A percentile compares a stretch with the other conserved stretches of the same genome.
phyloP scores from a whole-genome alignment of 2,888 invertebrate species.

The Thysanoteuthis rhombus region DNA sequence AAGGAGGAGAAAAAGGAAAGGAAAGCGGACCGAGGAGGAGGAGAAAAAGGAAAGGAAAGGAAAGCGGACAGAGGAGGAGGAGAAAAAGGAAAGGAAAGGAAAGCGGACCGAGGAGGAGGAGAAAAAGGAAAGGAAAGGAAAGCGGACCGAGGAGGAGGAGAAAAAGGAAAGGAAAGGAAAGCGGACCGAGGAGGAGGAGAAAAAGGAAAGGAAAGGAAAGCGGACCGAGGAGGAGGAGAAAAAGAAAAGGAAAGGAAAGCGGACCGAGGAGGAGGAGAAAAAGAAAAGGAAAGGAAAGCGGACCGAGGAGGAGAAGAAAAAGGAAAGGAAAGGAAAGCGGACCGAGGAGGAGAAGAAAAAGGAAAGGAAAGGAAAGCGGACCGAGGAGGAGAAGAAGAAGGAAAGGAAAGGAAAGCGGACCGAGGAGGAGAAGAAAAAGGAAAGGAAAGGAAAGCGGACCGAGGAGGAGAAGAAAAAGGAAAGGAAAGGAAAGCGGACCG shows the following conservation, averaged over 20 bases:
- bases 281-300: not conserved
- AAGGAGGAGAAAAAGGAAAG: not conserved
- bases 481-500: not conserved
- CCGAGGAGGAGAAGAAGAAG: not conserved
- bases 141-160: not conserved
- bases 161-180: not conserved
- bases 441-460: not conserved
- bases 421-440: not conserved
- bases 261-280: not conserved
- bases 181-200: not conserved
- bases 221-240: not conserved
- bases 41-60: not conserved
- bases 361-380: not conserved
- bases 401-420: not conserved
- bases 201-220: not conserved
- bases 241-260: not conserved
- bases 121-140: not conserved
- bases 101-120: not conserved
- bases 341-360: too few relatives aligned
- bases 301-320: not conserved
- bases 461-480: not conserved
- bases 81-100: not conserved
- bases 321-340: too few relatives aligned
- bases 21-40: not conserved
- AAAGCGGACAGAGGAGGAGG: too few relatives aligned